A percentile compares a stretch with the other conserved stretches of the same genome.
Conservation (phyloP, 2,797 vertebrate species). For the Anniella stebbinsi region DNA sequence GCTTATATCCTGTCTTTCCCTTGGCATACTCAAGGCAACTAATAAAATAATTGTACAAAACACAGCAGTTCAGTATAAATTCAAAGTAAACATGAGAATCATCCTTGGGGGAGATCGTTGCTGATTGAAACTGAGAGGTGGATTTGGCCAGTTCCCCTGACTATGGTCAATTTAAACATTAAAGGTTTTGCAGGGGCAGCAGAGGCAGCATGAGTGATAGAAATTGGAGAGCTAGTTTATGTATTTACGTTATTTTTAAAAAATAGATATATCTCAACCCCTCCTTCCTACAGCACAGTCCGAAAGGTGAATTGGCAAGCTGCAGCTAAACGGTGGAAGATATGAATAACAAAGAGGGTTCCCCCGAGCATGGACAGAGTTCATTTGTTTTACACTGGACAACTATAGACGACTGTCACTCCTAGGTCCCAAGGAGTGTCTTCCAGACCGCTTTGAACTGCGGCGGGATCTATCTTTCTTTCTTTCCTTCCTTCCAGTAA, state of each 20-base stretch:
- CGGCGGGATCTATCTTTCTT: neutral
- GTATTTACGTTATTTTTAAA: no score
- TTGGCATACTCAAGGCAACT: neutral
- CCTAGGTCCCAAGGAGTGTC: neutral
- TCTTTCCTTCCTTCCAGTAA: neutral
- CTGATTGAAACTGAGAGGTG: neutral
- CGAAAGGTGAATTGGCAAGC: no score
- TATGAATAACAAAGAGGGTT: neutral
- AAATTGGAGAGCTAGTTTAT: neutral
- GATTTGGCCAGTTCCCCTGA: neutral
- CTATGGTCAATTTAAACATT: neutral
- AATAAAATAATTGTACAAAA: neutral
- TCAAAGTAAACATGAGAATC: neutral
- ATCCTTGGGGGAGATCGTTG: neutral
- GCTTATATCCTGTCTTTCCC: neutral
- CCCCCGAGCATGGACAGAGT: constrained; percentile 7
- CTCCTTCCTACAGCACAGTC: neutral
- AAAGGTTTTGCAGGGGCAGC: neutral
- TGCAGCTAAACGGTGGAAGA: neutral
- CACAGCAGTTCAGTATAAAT: neutral
- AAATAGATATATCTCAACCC: no score
- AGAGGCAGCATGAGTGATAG: neutral
- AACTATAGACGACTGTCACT: neutral
- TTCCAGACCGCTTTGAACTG: neutral
- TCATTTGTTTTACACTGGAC: neutral